Conservation (phyloP, 2,113 vertebrate genomes). For the Prietella phreatophila region DNA sequence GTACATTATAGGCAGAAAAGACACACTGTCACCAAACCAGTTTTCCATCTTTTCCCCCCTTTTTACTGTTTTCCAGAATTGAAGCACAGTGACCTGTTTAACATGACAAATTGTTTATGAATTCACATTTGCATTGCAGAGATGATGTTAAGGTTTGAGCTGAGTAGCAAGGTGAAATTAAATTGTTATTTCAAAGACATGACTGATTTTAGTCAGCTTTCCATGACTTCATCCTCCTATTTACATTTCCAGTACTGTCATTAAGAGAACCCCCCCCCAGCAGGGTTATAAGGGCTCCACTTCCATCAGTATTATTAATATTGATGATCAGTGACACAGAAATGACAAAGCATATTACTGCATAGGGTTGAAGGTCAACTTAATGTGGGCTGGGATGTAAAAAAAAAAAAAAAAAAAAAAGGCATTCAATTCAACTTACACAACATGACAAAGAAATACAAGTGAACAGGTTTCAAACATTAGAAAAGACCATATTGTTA, state of each 20-base stretch:
- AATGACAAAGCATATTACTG: not conserved
- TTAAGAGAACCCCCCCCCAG: not conserved
- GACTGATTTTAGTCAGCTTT: not conserved
- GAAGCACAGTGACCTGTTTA: not conserved
- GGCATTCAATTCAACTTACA: not conserved
- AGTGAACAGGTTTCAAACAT: not conserved
- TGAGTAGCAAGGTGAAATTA: not conserved
- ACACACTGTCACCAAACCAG: not conserved
- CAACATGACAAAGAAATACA: not conserved
- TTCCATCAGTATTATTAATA: not conserved
- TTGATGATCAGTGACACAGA: not conserved
- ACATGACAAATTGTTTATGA: not conserved
- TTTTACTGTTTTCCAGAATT: not conserved
- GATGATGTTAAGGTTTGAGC: not conserved
- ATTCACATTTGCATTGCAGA: not conserved
- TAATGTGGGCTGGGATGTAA: not conserved
- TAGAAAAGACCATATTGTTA: not conserved
- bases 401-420: no score
- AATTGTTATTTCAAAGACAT: not conserved
- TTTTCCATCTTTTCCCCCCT: not conserved
- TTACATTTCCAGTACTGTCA: not conserved
- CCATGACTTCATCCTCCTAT: not conserved
- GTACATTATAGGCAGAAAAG: not conserved
- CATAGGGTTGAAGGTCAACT: not conserved
- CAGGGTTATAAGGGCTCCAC: not conserved